These are phyloP conservation scores for Rousettus leschenaultii DNA, from an alignment of 2,113 vertebrate species.

Conservation along the genomic window DNA sequence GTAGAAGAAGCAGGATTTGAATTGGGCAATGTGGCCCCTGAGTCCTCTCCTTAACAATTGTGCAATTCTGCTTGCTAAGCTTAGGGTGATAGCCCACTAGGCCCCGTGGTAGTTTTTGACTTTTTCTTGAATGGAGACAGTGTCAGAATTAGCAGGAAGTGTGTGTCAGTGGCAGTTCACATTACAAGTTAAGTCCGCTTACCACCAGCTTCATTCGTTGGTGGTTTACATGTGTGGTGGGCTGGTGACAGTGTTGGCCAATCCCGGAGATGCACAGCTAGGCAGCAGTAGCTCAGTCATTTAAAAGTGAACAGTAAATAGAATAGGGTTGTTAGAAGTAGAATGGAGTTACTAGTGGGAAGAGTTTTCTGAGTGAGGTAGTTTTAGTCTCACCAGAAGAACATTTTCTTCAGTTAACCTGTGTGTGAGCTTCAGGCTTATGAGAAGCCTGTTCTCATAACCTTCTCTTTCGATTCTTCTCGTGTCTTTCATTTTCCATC, in stretches of 20 bases:
- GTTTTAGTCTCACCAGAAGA: slow-evolving; percentile 13
- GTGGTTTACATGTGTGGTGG: slow-evolving; percentile 50
- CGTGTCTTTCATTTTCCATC: background rate
- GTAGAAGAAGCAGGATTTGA: background rate
- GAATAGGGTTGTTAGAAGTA: background rate
- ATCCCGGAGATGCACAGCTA: slow-evolving; percentile 21
- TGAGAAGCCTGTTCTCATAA: background rate
- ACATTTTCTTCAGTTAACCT: background rate
- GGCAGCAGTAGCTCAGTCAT: slow-evolving; percentile 42
- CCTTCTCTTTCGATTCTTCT: background rate
- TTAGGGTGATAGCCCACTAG: background rate
- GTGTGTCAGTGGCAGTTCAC: background rate
- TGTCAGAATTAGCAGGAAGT: slow-evolving; percentile 1
- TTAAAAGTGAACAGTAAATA: slow-evolving; percentile 28
- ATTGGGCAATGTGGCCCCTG: background rate
- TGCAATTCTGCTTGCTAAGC: background rate
- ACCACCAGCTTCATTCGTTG: slow-evolving; percentile 44
- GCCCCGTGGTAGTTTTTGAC: background rate
- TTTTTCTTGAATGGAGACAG: slow-evolving; percentile 17
- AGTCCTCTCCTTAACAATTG: background rate
- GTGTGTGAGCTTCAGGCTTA: background rate
- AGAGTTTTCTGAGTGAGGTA: slow-evolving; percentile 54
- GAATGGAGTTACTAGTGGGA: slow-evolving; percentile 24
- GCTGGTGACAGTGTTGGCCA: slow-evolving; percentile 47
- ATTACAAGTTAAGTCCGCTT: background rate